Base-by-base conservation (phyloP, 2,113 vertebrate species). In the Opisthocomus hoazin region DNA sequence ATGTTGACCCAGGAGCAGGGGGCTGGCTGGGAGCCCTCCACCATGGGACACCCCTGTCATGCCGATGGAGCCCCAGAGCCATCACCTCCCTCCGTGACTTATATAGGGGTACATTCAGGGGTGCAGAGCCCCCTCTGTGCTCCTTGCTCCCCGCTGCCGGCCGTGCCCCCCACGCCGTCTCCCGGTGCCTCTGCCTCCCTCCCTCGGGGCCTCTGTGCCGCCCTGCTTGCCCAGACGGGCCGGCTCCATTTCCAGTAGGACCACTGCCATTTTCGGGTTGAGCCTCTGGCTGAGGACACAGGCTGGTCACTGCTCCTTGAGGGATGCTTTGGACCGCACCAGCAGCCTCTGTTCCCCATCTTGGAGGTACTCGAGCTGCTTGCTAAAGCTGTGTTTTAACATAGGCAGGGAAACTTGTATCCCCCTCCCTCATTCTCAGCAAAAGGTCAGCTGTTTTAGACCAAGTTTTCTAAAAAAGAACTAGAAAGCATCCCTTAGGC, bases 61-160 rank as follows among this genome's bases (percentile, higher is more conserved):
- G 10, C 4, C 1, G 0, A 45, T 37, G 56, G 71, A 71, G 5
- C 27, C 34, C 6, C 46, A 82, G 27, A 58, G 32, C 30, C 27
- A 24, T 43, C 45, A 37, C 14, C 23, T 68, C 23, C 13, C 32
- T 45, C 18, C 2, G 2, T 19, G 61, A 41, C 34, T 57, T 58
- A 64, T 2, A 20, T 5, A 64, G 1, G 8, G 66, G 29, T 26
- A 50, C 19, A 68, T 10, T 11, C 14, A 1, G 9, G 15, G 23
- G 30, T 70, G 27, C 26, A 65, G 43, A 63, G 29, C 29, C 23
- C 5, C 19, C 7, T 21, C 15, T 16, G 7, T 6, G 14, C 29
- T 73, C 22, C 50, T 82, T 6, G 3, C 0, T 9, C 46, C n/a
- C 29, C 0, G 0, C 32, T 2, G 6, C 37, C 1, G 2, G 5